Evolutionary conservation across 2,888 invertebrate species (phyloP), one percentile per base, ranked within the genome.

Genomic region (Diaperis boleti): DNA sequence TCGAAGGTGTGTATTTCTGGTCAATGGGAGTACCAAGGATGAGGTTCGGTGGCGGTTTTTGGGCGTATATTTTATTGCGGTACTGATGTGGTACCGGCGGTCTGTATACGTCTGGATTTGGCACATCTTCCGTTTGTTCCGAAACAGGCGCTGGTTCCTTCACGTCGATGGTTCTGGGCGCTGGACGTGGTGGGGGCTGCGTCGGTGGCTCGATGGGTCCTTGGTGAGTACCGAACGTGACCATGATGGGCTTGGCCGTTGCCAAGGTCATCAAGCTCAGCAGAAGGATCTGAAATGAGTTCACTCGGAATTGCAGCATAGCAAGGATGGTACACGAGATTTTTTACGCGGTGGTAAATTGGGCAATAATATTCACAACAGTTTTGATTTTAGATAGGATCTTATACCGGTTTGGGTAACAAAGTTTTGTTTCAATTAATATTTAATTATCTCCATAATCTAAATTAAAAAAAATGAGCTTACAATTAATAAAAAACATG

Each of bases 191-290:
- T n/a, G 55, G 59, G 13, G 49, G 39, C 13, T 33, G 18, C 2
- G 33, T 18, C 2, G 29, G 47, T 11, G 79, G 79, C 11, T 78
- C 66, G 37, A 82, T 81, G 22, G 81, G 80, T n/a, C 80, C 81
- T 71, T 76, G 74, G 20, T 78, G 81, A 2, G 81, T 81, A 26
- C 82, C 82, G 65, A 79, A 82, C 29, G 78, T 74, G 18, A 82
- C 81, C 79, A 79, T 80, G 60, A 81, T 79, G 26, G 80, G 78
- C 60, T 78, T 76, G 20, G 77, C 61, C 2, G 68, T 55, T 29
- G 72, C 71, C 68, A 74, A 71, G 67, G 73, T 70, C 44, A 73
- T 55, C 54, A 77, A 65, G 62, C 75, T 71, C 55, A 75, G 44
- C 22, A 74, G 60, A 33, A 71, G 63, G 35, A 76, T 67, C 80